Conservation (phyloP, 2,797 vertebrate species). For the Helostoma temminkii region DNA sequence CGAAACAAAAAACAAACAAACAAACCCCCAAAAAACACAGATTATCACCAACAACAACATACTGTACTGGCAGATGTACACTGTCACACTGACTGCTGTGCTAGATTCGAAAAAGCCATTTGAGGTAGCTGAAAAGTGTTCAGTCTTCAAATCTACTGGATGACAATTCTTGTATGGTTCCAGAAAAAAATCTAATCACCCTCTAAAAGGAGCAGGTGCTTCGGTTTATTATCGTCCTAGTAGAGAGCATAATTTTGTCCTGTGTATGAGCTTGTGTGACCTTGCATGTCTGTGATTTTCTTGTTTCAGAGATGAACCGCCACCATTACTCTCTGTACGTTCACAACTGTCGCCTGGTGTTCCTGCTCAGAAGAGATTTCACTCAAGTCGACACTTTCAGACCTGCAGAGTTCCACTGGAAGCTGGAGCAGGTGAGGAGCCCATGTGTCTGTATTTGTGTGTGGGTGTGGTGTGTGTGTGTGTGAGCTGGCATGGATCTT, state of each 20-base stretch:
- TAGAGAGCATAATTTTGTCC: neutral
- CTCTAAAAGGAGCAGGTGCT: neutral
- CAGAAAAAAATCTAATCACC: neutral
- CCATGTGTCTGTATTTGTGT: slow-evolving; percentile 23
- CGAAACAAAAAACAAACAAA: too few species aligned
- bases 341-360: slow-evolving; percentile 96
- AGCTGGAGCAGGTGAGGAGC: slow-evolving; percentile 93
- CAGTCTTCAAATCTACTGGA: too few species aligned
- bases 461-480: neutral
- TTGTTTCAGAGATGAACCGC: slow-evolving; percentile 93
- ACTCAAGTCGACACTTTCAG: slow-evolving; percentile 94
- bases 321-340: slow-evolving; percentile 97
- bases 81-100: slow-evolving; percentile 8
- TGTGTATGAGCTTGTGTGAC: slow-evolving; percentile 11
- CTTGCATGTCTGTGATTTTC: slow-evolving; percentile 14
- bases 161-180: too few species aligned
- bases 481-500: slow-evolving; percentile 18
- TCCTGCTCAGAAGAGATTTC: slow-evolving; percentile 94
- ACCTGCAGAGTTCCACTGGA: slow-evolving; percentile 98
- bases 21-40: too few species aligned
- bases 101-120: neutral
- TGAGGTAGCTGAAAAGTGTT: too few species aligned
- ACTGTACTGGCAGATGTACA: too few species aligned
- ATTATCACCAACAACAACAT: too few species aligned
- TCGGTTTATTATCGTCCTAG: neutral